Base-by-base conservation (phyloP, 2,797 vertebrate species). In the Heterohyrax brucei region DNA sequence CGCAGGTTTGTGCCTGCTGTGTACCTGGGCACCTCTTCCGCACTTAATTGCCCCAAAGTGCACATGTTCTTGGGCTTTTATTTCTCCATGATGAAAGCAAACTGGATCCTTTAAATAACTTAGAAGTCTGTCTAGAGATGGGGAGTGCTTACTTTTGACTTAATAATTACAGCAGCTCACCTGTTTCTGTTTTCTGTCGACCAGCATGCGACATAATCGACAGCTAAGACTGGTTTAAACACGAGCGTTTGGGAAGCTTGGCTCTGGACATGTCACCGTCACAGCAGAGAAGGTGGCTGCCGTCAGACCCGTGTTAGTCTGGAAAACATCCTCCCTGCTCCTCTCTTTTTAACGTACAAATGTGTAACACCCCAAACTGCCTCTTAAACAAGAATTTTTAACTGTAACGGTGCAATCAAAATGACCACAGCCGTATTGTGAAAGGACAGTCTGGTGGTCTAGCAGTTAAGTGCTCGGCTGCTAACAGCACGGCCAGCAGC, bases 151-250 rank as follows among this genome's bases (percentile, higher is more conserved):
- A 64, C 95, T 94, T 91, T 94, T 86, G 94, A 26, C 75, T 93
- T 93, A 96, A 78, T 93, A 87, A 87, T 46, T 62, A 48, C 24
- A 89, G 72, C 61, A 84, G 88, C 56, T 77, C 76, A 64, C 77
- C 78, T 62, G 82, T 24, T 96, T 93, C 93, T 95, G 59, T 86
- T 91, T 96, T 88, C 87, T 95, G 39, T 92, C 93, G 79, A 93
- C 61, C 86, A 64, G 61, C n/a, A 75, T 87, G 64, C 88, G 79
- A 86, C 76, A 66, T 73, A 68, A 95, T 59, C 82, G 88, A 79
- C 77, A 94, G 85, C 72, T 96, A 59, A 79, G 46, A 89, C 78
- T 59, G 72, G 59, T 39, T 30, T 92, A 22, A 82, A 87, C 56
- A 76, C 2, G 1, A 46, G 44, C 59, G 76, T 18, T 3, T 61